Conservation (phyloP, 2,797 vertebrate genomes). For the Liparis tanakae region DNA sequence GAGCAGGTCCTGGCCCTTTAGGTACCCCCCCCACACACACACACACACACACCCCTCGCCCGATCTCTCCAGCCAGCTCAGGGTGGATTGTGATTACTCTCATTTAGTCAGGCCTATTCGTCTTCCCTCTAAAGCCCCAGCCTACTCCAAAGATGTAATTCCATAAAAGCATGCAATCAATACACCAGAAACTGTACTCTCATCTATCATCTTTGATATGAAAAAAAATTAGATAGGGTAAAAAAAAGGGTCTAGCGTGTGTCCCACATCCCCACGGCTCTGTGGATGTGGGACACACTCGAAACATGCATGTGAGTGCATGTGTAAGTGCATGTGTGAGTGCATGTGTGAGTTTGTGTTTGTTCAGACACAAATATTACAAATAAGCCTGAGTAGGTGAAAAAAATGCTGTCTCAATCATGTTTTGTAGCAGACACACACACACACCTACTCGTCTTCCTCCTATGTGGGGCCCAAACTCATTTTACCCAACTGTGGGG, state of each 20-base stretch:
- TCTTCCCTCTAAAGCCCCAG: constrained; percentile 80
- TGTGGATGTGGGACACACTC: neutral
- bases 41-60: constrained; percentile 35
- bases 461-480: no score
- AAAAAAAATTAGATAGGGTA: constrained; percentile 39
- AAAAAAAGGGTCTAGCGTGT: constrained; percentile 34
- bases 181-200: constrained; percentile 78
- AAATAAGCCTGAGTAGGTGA: constrained; percentile 49
- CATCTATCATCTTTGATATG: constrained; percentile 83
- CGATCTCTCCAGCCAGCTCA: constrained; percentile 71
- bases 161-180: constrained; percentile 89
- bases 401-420: constrained; percentile 34
- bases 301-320: constrained; percentile 10
- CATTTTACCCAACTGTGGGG: no score
- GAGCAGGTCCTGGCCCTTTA: constrained; percentile 61
- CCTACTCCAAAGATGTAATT: constrained; percentile 85
- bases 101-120: constrained; percentile 81
- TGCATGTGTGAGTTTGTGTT: constrained; percentile 36
- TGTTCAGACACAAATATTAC: constrained; percentile 43
- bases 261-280: neutral
- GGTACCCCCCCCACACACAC: constrained; percentile 47
- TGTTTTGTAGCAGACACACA: constrained; percentile 16
- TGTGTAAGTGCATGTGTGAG: constrained; percentile 46
- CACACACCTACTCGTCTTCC: no score
- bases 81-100: constrained; percentile 79